Conservation (phyloP, 2,797 vertebrate genomes). For the Pogonophryne albipinna region DNA sequence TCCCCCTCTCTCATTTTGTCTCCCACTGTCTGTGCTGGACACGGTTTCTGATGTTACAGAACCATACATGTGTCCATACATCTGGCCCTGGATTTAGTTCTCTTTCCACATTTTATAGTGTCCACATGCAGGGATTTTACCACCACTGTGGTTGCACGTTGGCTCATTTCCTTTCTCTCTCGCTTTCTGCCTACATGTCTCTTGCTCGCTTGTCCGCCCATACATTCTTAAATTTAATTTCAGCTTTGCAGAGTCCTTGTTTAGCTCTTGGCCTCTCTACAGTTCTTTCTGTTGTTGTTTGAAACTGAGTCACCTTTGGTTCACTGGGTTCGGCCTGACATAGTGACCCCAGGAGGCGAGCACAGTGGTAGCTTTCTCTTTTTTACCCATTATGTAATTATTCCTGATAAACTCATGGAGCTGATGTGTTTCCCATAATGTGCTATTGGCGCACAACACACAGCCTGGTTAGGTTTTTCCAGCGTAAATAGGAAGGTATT, state of each 20-base stretch:
- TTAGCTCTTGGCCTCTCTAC: slow-evolving; percentile 64
- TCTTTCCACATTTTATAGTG: slow-evolving; percentile 53
- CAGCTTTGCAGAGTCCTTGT: slow-evolving; percentile 65
- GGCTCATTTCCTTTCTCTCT: slow-evolving; percentile 46
- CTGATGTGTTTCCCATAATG: slow-evolving; percentile 58
- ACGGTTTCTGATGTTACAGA: slow-evolving; percentile 53
- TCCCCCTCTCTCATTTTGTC: slow-evolving; percentile 51
- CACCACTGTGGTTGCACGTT: slow-evolving; percentile 50
- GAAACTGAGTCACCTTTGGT: slow-evolving; percentile 36
- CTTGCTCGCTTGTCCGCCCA: slow-evolving; percentile 46
- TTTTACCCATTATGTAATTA: slow-evolving; percentile 16
- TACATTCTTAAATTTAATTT: slow-evolving; percentile 73
- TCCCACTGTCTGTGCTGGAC: slow-evolving; percentile 50
- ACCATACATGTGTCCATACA: slow-evolving; percentile 49
- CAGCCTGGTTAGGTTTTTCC: slow-evolving; percentile 11
- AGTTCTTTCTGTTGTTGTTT: slow-evolving; percentile 61
- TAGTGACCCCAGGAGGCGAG: slow-evolving; percentile 37
- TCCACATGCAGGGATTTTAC: slow-evolving; percentile 61
- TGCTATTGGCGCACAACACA: slow-evolving; percentile 10
- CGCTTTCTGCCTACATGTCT: slow-evolving; percentile 31
- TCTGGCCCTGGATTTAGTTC: slow-evolving; percentile 47
- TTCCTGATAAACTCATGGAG: slow-evolving; percentile 36
- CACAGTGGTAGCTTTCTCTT: slow-evolving; percentile 16
- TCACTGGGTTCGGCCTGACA: slow-evolving; percentile 63
- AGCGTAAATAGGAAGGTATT: slow-evolving; percentile 22